Evolutionary conservation across 2,888 invertebrate species (phyloP), one percentile per base, ranked within the genome.

Genomic region (Schrankia costaestrigalis): DNA sequence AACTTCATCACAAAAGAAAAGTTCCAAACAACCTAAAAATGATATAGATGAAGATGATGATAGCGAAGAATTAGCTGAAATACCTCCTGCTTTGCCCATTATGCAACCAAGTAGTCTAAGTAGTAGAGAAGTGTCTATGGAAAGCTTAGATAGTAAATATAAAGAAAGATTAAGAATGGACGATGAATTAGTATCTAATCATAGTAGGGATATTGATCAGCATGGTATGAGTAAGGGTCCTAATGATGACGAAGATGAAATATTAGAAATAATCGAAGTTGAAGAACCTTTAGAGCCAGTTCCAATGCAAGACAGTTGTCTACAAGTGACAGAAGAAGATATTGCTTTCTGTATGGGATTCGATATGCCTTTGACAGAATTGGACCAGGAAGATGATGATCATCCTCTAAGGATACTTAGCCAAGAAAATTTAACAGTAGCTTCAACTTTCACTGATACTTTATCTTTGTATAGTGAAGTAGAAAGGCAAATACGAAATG

Each of bases 301-400:
- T 10, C 95, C 95, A 27, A 95, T 93, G 89, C 94, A 94, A 77
- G 97, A 95, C 73, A 93, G 91, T 40, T 96, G 96, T 57, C 89
- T 96, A 33, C 97, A 97, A 89, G 96, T 96, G 31, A 97, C 96
- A 3, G 97, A 97, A 82, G 97, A 97, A 80, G 97, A 97, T 69
- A 97, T 97, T 43, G 95, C 95, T 3, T 89, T 93, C 32, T 95
- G 95, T 61, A 95, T 96, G 94, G 93, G 93, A 22, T 78, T 85
- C 29, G 93, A 93, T 51, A 92, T 93, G 78, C 92, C 91, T 25
- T 71, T 93, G 18, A 91, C 91, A 0, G 93, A 94, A 76, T 91
- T 91, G 13, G 94, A 94, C 58, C 93, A 93, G 66, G 91, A 91
- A 47, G 91, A 90, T 32, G 92, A 93, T 45, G 95, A 94, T 66